Evolutionary conservation across 2,113 vertebrate genomes (phyloP).

Genomic region (Prunella fulvescens): DNA sequence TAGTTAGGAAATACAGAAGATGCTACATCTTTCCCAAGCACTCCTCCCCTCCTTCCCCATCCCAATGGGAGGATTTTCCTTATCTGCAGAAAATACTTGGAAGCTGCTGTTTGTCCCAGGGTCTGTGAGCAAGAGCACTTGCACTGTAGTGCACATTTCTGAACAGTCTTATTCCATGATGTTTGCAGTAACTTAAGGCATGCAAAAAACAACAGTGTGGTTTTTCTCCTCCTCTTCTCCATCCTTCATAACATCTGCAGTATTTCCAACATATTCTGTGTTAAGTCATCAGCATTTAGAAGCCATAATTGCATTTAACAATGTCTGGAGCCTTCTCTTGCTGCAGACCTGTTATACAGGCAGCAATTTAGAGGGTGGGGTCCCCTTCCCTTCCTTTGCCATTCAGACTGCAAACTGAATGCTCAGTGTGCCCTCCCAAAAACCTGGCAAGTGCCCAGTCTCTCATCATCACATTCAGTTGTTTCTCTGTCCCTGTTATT

Average conservation of each 20-base stretch:
- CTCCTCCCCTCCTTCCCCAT: neutral
- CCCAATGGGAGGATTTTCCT: neutral
- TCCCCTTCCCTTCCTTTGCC: neutral
- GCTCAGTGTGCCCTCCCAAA: neutral
- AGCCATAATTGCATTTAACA: neutral
- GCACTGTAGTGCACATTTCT: neutral
- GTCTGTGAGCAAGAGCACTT: neutral
- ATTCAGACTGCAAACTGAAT: neutral
- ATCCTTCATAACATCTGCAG: neutral
- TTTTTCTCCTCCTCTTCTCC: neutral
- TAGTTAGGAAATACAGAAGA: neutral
- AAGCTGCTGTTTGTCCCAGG: neutral
- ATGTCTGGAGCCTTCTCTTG: neutral
- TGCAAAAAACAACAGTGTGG: neutral
- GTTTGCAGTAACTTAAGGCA: neutral
- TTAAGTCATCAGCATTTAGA: neutral
- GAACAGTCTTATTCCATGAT: neutral
- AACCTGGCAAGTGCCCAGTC: neutral
- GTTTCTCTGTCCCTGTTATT: neutral
- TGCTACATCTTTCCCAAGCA: neutral
- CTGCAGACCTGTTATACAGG: neutral
- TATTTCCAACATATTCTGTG: neutral
- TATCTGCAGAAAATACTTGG: neutral
- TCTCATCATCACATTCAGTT: neutral
- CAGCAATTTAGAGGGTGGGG: constrained; percentile 21